A percentile compares a stretch with the other conserved stretches of the same genome.
These are phyloP conservation scores for Cataglyphis livida DNA, from an alignment of 2,888 invertebrate species.

Conservation along the genomic window DNA sequence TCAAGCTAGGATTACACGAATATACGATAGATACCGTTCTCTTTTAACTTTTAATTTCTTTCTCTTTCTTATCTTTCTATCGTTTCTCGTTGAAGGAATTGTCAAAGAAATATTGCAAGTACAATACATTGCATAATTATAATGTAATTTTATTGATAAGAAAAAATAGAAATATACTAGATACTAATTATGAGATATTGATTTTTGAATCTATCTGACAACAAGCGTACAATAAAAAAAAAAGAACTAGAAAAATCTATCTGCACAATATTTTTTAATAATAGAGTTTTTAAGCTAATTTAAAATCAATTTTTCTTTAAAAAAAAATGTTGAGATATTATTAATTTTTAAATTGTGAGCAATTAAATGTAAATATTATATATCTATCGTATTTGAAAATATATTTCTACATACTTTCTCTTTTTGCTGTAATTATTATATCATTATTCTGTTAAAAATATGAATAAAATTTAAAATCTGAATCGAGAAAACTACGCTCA, in stretches of 20 bases:
- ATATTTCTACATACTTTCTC: background rate
- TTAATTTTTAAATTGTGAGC: background rate
- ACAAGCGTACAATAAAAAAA: background rate
- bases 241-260: background rate
- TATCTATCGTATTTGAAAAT: background rate
- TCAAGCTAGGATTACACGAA: background rate
- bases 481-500: background rate
- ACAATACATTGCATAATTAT: background rate
- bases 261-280: background rate
- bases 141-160: background rate
- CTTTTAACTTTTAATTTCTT: background rate
- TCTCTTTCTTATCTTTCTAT: background rate
- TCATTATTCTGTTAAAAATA: background rate
- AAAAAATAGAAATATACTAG: background rate
- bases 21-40: background rate
- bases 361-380: background rate
- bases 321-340: background rate
- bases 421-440: no score
- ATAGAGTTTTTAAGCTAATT: background rate
- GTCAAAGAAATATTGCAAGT: background rate
- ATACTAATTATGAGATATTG: background rate
- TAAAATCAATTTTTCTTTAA: background rate
- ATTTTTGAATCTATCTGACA: background rate
- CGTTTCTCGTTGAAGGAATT: background rate
- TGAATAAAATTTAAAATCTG: background rate